These are phyloP conservation scores for Spicauda simplicius DNA, from an alignment of 2,888 invertebrate species.

Conservation along the genomic window DNA sequence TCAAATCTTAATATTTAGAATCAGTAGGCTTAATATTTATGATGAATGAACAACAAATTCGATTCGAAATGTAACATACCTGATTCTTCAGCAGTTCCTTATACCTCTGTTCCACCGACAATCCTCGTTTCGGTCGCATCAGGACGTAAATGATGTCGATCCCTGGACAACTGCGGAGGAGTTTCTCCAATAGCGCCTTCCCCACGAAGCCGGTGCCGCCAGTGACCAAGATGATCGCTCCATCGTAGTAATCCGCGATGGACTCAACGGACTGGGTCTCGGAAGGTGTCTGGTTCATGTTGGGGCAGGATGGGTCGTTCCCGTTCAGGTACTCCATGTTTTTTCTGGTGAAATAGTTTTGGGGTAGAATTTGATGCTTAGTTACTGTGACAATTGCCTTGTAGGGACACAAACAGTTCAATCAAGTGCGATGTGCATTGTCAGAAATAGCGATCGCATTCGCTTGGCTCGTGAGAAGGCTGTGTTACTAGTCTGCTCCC, in stretches of 20 bases:
- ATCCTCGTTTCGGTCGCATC: conserved; percentile 90
- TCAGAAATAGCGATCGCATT: no score
- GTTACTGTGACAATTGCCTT: no score
- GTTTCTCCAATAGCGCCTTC: conserved; percentile 96
- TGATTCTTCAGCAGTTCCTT: conserved; percentile 91
- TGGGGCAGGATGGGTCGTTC: conserved; percentile 62
- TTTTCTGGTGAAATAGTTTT: conserved; percentile 50
- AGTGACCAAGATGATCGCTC: conserved; percentile 80
- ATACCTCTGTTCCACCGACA: conserved; percentile 88
- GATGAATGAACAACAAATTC: no score
- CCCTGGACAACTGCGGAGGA: conserved; percentile 93
- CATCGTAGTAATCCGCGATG: conserved; percentile 81
- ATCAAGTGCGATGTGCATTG: no score
- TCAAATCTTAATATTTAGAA: no score
- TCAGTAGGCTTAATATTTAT: no score
- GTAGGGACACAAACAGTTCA: no score
- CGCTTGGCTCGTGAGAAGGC: no score
- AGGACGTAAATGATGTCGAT: conserved; percentile 92
- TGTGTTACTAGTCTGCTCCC: no score
- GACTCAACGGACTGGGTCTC: conserved; percentile 54
- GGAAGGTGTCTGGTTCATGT: conserved; percentile 52
- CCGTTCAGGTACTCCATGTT: conserved; percentile 66
- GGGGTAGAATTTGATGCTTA: no score
- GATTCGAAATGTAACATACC: conserved; percentile 49
- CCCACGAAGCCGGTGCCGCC: conserved; percentile 94